These are phyloP conservation scores for Lethrus apterus DNA, from an alignment of 1,140 invertebrate genomes.

Conservation along the genomic window DNA sequence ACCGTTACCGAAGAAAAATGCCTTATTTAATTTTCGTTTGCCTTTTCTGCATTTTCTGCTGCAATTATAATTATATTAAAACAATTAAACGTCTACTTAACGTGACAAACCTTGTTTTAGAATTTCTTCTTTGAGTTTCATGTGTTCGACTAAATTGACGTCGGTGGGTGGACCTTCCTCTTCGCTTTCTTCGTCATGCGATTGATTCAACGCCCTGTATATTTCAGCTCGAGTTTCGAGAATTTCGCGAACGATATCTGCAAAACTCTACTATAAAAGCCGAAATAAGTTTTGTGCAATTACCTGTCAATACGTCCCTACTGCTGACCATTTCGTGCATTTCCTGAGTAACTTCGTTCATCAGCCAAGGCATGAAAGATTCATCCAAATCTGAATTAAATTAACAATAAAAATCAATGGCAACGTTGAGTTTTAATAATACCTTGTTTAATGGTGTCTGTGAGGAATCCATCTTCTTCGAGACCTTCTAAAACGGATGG, in stretches of 20 bases:
- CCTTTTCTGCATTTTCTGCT: slow-evolving; percentile 2
- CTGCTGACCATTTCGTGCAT: slow-evolving; percentile 71
- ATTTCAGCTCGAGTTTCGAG: slow-evolving; percentile 60
- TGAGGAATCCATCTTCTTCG: slow-evolving; percentile 65
- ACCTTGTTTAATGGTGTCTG: slow-evolving; percentile 65
- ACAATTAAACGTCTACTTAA: too few species aligned
- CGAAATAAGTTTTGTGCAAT: background rate
- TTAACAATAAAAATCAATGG: background rate
- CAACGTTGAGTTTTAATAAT: slow-evolving; percentile 18
- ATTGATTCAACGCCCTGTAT: slow-evolving; percentile 45
- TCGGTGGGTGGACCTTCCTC: slow-evolving; percentile 32
- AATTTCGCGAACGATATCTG: slow-evolving; percentile 68
- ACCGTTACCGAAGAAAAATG: too few species aligned
- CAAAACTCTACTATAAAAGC: slow-evolving; percentile 10
- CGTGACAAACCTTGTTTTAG: slow-evolving; percentile 10
- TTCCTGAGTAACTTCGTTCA: slow-evolving; percentile 71
- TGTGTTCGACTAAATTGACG: slow-evolving; percentile 31
- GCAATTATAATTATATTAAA: too few species aligned
- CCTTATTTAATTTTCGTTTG: background rate
- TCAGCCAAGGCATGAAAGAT: slow-evolving; percentile 81
- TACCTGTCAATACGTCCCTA: slow-evolving; percentile 67
- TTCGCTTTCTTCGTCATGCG: slow-evolving; percentile 25
- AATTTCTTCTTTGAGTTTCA: slow-evolving; percentile 36
- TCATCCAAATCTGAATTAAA: slow-evolving; percentile 60
- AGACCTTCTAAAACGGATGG: slow-evolving; percentile 75